Percentiles rank a stretch among this genome's conserved stretches.
phyloP scores from a whole-genome alignment of 1,140 invertebrate genomes.

The Sweltsa coloradensis region DNA sequence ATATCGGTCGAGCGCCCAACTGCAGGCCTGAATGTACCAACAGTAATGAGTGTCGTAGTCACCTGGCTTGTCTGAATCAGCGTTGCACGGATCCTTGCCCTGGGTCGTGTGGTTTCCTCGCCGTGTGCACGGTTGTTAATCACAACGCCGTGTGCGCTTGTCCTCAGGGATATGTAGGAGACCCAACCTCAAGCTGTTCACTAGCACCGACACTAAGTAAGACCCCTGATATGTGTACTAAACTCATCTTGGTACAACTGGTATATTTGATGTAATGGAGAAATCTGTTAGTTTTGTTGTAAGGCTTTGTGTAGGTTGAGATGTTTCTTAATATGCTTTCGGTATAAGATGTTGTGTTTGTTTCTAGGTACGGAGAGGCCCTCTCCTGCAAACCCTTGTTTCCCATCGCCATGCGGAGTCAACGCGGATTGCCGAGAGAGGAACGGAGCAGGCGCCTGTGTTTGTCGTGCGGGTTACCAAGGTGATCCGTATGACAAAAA shows the following conservation, averaged over 20 bases:
- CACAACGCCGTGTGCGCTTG: conserved; percentile 62
- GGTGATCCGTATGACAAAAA: conserved; percentile 59
- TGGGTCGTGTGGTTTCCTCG: conserved; percentile 60
- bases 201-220: conserved; percentile 32
- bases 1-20: conserved; percentile 61
- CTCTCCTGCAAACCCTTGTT: conserved; percentile 42
- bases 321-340: conserved; percentile 19
- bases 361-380: conserved; percentile 28
- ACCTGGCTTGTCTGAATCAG: conserved; percentile 62
- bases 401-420: conserved; percentile 66
- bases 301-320: neutral
- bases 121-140: conserved; percentile 61
- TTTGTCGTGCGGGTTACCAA: conserved; percentile 56
- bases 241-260: too few relatives aligned
- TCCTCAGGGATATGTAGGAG: conserved; percentile 59
- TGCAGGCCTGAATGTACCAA: conserved; percentile 66
- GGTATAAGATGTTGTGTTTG: neutral
- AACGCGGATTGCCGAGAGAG: conserved; percentile 65
- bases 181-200: conserved; percentile 52
- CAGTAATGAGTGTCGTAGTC: conserved; percentile 57
- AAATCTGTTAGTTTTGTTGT: too few relatives aligned
- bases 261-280: too few relatives aligned
- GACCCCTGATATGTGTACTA: too few relatives aligned
- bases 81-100: conserved; percentile 69
- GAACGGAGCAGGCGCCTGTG: conserved; percentile 62